Base-by-base conservation (phyloP, 2,888 invertebrate genomes). In the Norana najaformis region DNA sequence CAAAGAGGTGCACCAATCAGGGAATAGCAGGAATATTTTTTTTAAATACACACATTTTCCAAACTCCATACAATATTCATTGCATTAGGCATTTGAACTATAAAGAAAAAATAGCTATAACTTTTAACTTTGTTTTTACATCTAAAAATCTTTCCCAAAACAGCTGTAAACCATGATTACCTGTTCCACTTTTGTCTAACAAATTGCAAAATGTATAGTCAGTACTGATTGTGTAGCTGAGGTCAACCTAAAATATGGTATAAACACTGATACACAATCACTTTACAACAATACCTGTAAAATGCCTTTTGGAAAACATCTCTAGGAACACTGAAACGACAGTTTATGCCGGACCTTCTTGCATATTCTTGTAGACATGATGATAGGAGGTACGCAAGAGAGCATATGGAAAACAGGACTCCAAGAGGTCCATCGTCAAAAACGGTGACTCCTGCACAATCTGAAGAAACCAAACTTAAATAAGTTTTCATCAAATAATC, bases 321-420 rank as follows among this genome's bases (percentile, higher is more conserved):
- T 47, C n/a, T 1, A 69, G 6, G 30, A 30, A 1, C n/a, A 69
- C n/a, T 5, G n/a, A 69, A 69, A n/a, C 30, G 69, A 69, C 6
- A n/a, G n/a, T 8, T 8, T 85, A 85, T 8, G 85, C 85, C 8
- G 85, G 85, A 35, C 85, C 85, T 37, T 85, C 85, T 85, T 85
- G 85, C 85, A 91, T 88, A n/a, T 89, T 90, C 88, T 94, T 95
- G 92, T 94, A 95, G 36, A 95, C 95, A 90, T 94, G 93, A 95
- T 99, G 98, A 96, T 98, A 99, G 93, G 99, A 98, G 95, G 99
- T 99, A 91, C 99, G 96, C 93, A 99, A 97, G 89, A 99, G 96
- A 37, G 98, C 98, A 94, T 99, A 99, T 0, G 99, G 99, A 95
- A 99, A 99, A 95, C 99, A 99, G 23, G 98, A 98, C 95, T 99